These are phyloP conservation scores for Elachura formosa DNA, from an alignment of 2,113 vertebrate genomes.

Conservation along the genomic window DNA sequence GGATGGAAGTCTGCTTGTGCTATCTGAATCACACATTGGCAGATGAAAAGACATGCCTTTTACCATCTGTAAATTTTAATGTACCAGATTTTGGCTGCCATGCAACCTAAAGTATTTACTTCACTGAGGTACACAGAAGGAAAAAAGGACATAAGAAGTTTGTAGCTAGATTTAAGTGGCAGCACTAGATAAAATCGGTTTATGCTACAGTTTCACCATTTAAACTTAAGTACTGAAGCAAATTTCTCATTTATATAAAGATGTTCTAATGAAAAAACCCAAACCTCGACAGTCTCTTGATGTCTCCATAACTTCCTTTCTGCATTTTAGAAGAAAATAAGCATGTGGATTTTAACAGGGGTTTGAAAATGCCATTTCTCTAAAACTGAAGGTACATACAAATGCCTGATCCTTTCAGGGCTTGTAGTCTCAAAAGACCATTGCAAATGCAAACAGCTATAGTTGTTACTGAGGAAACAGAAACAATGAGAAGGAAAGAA, in stretches of 20 bases:
- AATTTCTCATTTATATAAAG: neutral
- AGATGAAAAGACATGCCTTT: slow-evolving; percentile 66
- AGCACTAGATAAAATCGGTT: neutral
- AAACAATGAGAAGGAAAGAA: neutral
- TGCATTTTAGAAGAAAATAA: neutral
- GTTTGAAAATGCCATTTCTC: neutral
- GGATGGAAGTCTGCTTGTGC: slow-evolving; percentile 66
- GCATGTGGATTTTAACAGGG: neutral
- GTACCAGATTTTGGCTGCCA: slow-evolving; percentile 50
- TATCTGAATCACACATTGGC: slow-evolving; percentile 60
- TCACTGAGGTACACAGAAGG: neutral
- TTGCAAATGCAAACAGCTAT: neutral
- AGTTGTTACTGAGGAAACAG: neutral
- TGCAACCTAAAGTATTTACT: slow-evolving; percentile 21
- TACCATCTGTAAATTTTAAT: slow-evolving; percentile 56
- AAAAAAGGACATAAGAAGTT: neutral
- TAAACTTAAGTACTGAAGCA: neutral
- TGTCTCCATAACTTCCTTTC: neutral
- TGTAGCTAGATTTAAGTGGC: neutral
- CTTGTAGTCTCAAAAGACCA: neutral
- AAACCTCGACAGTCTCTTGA: neutral
- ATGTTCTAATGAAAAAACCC: neutral
- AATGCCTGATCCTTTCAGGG: neutral
- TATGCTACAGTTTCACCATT: neutral
- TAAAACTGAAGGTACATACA: neutral